These are phyloP conservation scores for Nematopogon swammerdamellus DNA, from an alignment of 2,888 invertebrate species.

Conservation along the genomic window DNA sequence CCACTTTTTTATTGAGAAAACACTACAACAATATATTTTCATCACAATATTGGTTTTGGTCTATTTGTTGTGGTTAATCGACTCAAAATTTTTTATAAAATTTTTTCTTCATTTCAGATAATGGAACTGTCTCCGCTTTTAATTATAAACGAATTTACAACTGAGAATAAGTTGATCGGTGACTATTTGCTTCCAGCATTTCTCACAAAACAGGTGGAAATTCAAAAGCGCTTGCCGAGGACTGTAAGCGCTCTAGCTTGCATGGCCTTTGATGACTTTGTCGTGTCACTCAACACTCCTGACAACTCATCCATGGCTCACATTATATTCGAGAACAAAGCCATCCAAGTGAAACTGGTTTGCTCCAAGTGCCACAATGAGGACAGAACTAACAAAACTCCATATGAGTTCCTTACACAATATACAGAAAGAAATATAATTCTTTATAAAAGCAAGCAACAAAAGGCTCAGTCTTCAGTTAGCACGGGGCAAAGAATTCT, in stretches of 20 bases:
- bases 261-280: conserved; percentile 28
- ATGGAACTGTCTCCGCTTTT: conserved; percentile 30
- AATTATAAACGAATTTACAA: conserved; percentile 26
- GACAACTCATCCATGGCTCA: conserved; percentile 20
- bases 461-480: conserved; percentile 21
- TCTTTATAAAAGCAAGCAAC: conserved; percentile 20
- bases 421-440: conserved; percentile 17
- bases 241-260: conserved; percentile 30
- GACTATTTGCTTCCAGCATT: conserved; percentile 41
- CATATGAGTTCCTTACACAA: conserved; percentile 13
- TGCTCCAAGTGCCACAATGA: conserved; percentile 33
- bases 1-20: too few relatives aligned
- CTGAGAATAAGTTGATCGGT: conserved; percentile 36
- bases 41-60: too few relatives aligned
- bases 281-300: conserved; percentile 16
- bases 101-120: too few relatives aligned
- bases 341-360: conserved; percentile 20
- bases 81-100: too few relatives aligned
- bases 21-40: too few relatives aligned
- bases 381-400: conserved; percentile 10
- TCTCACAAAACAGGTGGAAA: conserved; percentile 24
- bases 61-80: too few relatives aligned
- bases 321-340: conserved; percentile 21
- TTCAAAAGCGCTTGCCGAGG: conserved; percentile 25
- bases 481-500: conserved; percentile 24